Evolutionary conservation across 2,888 invertebrate genomes (phyloP).

Genomic region (Aspidiotus destructor): DNA sequence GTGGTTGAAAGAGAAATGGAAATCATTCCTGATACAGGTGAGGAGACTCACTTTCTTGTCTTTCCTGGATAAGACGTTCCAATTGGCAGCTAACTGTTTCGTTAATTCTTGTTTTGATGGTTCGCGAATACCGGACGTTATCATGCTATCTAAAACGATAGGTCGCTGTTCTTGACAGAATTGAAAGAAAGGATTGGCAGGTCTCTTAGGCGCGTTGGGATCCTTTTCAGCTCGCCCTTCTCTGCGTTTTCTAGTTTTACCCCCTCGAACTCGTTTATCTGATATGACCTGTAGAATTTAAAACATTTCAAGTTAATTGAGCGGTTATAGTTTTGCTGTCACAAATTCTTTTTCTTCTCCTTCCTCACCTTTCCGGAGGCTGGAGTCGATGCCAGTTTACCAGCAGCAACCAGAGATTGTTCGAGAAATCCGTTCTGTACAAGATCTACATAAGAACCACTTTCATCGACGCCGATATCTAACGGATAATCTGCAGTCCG

Average conservation of each 20-base stretch:
- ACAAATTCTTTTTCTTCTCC: background rate
- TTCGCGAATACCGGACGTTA: constrained; percentile 53
- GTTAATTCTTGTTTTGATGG: constrained; percentile 66
- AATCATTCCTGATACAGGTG: background rate
- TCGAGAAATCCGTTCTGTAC: constrained; percentile 23
- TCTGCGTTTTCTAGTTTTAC: constrained; percentile 48
- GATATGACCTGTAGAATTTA: constrained; percentile 6
- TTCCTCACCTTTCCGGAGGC: constrained; percentile 35
- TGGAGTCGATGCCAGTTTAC: constrained; percentile 42
- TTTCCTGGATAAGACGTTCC: constrained; percentile 58
- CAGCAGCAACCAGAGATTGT: constrained; percentile 12
- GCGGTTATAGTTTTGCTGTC: background rate
- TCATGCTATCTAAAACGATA: constrained; percentile 48
- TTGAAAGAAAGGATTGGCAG: constrained; percentile 71
- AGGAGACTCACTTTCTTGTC: constrained; percentile 55
- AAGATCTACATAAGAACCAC: constrained; percentile 20
- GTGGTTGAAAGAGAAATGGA: background rate
- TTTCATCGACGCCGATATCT: constrained; percentile 33
- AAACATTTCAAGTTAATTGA: background rate
- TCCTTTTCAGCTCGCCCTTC: constrained; percentile 54
- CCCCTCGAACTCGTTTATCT: constrained; percentile 18
- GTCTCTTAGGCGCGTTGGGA: constrained; percentile 67
- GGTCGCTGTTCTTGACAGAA: constrained; percentile 70
- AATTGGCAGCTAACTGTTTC: constrained; percentile 60
- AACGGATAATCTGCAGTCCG: constrained; percentile 44